Conservation (phyloP, 1,140 invertebrate species). For the Cherax quadricarinatus region DNA sequence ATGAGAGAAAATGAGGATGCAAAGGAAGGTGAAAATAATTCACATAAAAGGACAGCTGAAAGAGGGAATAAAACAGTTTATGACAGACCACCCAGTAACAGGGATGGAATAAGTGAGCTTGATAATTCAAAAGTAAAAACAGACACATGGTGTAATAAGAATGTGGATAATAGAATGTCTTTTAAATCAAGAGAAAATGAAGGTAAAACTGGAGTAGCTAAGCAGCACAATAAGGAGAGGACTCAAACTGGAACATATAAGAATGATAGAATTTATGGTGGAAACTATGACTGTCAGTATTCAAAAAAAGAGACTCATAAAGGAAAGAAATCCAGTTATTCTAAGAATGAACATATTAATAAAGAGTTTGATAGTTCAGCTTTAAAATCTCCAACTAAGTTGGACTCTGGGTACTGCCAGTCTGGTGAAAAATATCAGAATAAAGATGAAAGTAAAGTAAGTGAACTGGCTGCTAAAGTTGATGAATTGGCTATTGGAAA, state of each 20-base stretch:
- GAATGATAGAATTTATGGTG: slow-evolving; percentile 1
- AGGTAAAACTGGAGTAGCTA: not conserved
- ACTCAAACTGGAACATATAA: not conserved
- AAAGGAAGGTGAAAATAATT: not conserved
- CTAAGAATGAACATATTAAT: not conserved
- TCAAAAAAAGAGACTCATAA: not conserved
- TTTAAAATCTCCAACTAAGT: not conserved
- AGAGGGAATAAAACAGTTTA: not conserved
- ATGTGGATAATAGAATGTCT: not conserved
- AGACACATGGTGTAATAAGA: not conserved
- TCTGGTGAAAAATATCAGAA: not conserved
- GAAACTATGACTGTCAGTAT: not conserved
- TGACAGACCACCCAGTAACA: not conserved
- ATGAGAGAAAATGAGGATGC: not conserved
- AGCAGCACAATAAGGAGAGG: slow-evolving; percentile 3
- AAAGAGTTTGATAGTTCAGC: not conserved
- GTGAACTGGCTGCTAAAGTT: slow-evolving; percentile 44
- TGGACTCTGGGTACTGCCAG: not conserved
- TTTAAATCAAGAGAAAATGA: slow-evolving; percentile 25
- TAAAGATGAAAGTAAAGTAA: slow-evolving; percentile 3
- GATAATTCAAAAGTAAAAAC: not conserved
- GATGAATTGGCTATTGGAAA: slow-evolving; percentile 40
- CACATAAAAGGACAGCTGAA: not conserved
- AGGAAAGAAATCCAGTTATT: not conserved
- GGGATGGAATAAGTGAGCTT: not conserved